A percentile compares a stretch with the other conserved stretches of the same genome.
Evolutionary conservation across 2,888 invertebrate species (phyloP).

Genomic region (Hydrotaea cyrtoneurina): DNA sequence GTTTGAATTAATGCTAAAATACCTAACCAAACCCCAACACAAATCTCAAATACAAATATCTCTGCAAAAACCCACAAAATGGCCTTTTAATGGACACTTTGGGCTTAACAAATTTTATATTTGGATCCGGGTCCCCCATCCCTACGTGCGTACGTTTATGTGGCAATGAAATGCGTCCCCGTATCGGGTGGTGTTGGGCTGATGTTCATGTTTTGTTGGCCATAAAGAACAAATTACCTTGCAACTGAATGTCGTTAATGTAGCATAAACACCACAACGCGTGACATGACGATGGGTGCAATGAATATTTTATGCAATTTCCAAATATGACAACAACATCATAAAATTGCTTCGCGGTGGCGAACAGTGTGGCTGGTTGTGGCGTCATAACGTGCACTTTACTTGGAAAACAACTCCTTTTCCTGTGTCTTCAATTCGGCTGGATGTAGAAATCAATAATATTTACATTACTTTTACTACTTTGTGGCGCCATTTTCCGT

Average conservation of each 20-base stretch:
- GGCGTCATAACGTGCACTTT: background rate
- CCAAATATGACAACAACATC: constrained; percentile 50
- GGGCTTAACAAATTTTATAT: background rate
- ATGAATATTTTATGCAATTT: constrained; percentile 50
- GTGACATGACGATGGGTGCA: too few species aligned
- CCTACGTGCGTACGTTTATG: constrained; percentile 11
- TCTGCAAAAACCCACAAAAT: constrained; percentile 51
- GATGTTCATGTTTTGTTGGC: background rate
- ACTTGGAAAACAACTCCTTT: constrained; percentile 18
- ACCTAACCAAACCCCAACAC: constrained; percentile 8
- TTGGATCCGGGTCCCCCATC: background rate
- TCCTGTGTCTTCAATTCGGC: background rate
- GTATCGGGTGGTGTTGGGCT: background rate
- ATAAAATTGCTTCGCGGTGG: constrained; percentile 29
- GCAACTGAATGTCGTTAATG: constrained; percentile 47
- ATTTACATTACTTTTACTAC: background rate
- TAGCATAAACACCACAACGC: constrained; percentile 25
- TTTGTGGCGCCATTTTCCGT: background rate
- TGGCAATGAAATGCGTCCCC: background rate
- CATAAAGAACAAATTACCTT: constrained; percentile 40
- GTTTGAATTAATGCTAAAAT: constrained; percentile 61
- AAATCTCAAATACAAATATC: constrained; percentile 40
- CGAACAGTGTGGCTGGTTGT: constrained; percentile 14
- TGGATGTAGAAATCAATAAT: background rate
- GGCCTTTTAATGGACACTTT: constrained; percentile 45